phyloP scores from a whole-genome alignment of 2,113 vertebrate genomes.

The Antidorcas marsupialis region DNA sequence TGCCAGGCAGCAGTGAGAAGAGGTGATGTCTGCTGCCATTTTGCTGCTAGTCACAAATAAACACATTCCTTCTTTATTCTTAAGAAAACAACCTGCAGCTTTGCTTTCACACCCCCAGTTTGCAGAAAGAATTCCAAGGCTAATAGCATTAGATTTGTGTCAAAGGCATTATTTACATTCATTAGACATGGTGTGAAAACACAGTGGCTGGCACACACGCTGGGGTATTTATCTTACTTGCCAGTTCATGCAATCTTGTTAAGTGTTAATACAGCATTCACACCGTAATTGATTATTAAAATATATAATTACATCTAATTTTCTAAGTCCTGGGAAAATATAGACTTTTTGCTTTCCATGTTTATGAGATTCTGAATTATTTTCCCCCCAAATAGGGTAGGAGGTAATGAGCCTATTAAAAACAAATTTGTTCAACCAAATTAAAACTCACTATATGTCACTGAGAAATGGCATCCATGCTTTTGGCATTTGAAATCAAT shows the following conservation, averaged over 20 bases:
- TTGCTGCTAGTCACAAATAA: constrained; percentile 2
- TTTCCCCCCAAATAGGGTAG: constrained; percentile 64
- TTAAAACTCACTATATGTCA: constrained; percentile 58
- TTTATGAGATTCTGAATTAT: constrained; percentile 66
- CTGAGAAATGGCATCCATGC: constrained; percentile 32
- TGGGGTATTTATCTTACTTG: constrained; percentile 34
- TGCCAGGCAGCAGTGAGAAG: not conserved
- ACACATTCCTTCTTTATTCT: not conserved
- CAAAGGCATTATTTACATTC: constrained; percentile 53
- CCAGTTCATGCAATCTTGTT: constrained; percentile 44
- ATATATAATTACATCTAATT: constrained; percentile 65
- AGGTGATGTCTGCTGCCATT: not conserved
- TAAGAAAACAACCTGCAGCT: not conserved
- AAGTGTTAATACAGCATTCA: constrained; percentile 63
- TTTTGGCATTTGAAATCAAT: constrained; percentile 51
- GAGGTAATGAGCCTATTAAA: constrained; percentile 74
- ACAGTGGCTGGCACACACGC: not conserved
- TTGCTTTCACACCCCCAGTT: not conserved
- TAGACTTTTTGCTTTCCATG: constrained; percentile 68
- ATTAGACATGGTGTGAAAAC: not conserved
- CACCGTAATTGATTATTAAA: constrained; percentile 71
- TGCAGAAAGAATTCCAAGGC: constrained; percentile 1
- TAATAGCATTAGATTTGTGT: constrained; percentile 46
- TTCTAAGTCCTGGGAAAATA: constrained; percentile 64
- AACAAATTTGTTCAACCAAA: constrained; percentile 69